phyloP scores from a whole-genome alignment of 2,797 vertebrate species.

The Tauraco hartlaubi region DNA sequence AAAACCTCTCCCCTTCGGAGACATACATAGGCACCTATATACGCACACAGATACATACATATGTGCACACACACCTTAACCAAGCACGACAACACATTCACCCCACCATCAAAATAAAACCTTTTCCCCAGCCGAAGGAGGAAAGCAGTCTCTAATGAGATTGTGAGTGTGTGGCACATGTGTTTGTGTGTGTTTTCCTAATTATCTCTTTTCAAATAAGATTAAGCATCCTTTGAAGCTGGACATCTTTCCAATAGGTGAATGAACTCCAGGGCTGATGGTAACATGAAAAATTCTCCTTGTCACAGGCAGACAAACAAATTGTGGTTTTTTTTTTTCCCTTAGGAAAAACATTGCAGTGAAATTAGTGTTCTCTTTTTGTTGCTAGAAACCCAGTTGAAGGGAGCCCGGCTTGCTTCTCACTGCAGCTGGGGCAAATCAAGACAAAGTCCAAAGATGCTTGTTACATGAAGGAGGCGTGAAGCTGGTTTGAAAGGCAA shows the following conservation, averaged over 20 bases:
- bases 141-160: not conserved
- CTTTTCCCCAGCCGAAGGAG: not conserved
- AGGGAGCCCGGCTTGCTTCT: not conserved
- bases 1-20: not conserved
- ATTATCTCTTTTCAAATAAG: slow-evolving; percentile 54
- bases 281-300: slow-evolving; percentile 47
- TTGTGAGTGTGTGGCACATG: not conserved
- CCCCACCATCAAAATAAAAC: not conserved
- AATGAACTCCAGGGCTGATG: slow-evolving; percentile 49
- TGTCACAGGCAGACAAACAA: slow-evolving; percentile 63
- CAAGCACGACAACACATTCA: not conserved
- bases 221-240: slow-evolving; percentile 45
- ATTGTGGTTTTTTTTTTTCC: not conserved
- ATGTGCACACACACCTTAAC: not conserved
- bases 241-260: slow-evolving; percentile 70
- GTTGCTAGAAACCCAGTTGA: not conserved
- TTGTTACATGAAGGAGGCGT: not conserved
- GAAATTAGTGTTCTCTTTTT: not conserved
- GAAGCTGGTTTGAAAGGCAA: not conserved
- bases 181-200: slow-evolving; percentile 38
- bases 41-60: not conserved
- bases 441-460: not conserved
- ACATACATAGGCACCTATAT: not conserved
- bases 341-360: slow-evolving; percentile 4
- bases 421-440: not conserved